Conservation (phyloP, 2,888 invertebrate species). For the Callosobruchus maculatus region DNA sequence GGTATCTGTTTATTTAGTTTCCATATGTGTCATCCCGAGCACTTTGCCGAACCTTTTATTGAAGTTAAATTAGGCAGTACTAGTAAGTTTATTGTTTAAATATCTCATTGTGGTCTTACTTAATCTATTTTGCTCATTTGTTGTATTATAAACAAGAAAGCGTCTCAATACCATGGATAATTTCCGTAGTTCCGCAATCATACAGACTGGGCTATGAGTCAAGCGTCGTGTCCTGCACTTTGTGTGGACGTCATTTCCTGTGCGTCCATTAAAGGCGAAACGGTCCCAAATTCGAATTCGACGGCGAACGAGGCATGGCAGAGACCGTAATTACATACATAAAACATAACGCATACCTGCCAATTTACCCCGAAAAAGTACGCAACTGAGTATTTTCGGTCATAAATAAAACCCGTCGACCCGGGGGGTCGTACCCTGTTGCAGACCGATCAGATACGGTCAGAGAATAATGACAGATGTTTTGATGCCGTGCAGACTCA, state of each 20-base stretch:
- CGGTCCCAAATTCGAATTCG: background rate
- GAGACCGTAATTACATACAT: background rate
- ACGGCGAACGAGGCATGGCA: background rate
- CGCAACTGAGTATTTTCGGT: background rate
- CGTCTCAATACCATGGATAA: no score
- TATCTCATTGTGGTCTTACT: no score
- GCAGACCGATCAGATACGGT: background rate
- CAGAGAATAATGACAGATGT: background rate
- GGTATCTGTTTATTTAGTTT: no score
- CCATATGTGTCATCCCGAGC: no score
- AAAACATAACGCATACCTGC: background rate
- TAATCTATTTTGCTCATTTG: no score
- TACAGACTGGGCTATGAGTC: background rate
- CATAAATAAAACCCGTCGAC: background rate
- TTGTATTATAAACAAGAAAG: no score
- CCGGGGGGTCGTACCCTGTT: background rate
- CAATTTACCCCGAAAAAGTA: background rate
- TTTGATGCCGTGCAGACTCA: background rate
- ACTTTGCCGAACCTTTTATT: no score
- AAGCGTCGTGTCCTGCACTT: background rate
- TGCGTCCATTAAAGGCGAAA: background rate
- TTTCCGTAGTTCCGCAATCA: background rate
- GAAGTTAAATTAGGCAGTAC: no score
- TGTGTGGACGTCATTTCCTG: background rate
- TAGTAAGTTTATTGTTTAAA: no score